Conservation (phyloP, 2,113 vertebrate genomes). For the Aphelocoma coerulescens region DNA sequence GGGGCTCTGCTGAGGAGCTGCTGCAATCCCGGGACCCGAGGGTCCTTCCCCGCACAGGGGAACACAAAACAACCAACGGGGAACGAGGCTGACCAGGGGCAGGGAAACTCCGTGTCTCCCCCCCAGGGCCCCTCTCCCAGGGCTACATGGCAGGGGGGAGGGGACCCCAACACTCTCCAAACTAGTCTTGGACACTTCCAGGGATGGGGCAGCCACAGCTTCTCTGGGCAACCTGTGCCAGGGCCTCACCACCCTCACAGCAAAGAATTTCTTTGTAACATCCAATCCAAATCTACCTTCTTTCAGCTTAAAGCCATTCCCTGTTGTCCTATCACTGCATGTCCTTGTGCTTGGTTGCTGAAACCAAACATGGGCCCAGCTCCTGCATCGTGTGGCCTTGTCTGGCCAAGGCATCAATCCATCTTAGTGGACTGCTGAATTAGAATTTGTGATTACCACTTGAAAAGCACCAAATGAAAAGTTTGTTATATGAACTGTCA, state of each 20-base stretch:
- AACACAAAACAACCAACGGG: too few relatives aligned
- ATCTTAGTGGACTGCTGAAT: background rate
- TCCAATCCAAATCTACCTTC: background rate
- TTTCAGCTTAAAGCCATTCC: background rate
- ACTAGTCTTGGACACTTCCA: accelerated
- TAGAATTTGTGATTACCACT: background rate
- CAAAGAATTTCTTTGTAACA: background rate
- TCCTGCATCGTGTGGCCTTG: accelerated
- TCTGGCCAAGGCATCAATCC: background rate
- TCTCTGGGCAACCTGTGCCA: background rate
- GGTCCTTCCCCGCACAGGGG: too few relatives aligned
- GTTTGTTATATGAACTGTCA: background rate
- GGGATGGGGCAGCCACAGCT: background rate
- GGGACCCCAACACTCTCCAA: background rate
- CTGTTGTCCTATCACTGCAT: background rate
- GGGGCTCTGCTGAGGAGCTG: too few relatives aligned
- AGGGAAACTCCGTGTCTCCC: too few relatives aligned
- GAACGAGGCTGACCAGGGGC: too few relatives aligned
- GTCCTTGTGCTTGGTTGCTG: background rate
- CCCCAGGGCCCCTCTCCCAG: too few relatives aligned
- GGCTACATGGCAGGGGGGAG: too few relatives aligned
- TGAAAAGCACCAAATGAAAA: background rate
- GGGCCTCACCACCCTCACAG: background rate
- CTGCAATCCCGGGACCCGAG: too few relatives aligned
- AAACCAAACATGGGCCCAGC: background rate